phyloP scores from a whole-genome alignment of 2,888 invertebrate genomes.

The Eutolmus rufibarbis region DNA sequence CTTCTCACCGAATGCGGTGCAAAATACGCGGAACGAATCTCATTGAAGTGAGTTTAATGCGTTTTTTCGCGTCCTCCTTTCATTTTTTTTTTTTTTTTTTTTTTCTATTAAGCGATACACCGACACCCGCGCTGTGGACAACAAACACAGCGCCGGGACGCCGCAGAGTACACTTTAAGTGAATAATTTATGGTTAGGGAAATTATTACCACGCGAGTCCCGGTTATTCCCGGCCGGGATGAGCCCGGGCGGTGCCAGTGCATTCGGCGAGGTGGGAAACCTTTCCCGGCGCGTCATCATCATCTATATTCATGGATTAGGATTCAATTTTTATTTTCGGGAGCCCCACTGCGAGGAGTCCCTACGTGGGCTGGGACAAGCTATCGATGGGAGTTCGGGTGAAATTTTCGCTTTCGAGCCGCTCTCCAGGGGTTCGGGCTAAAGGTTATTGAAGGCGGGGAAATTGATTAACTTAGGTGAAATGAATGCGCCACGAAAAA shows the following conservation, averaged over 20 bases:
- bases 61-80: slow-evolving; percentile 10
- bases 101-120: slow-evolving; percentile 18
- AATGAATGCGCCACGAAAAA: slow-evolving; percentile 6
- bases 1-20: slow-evolving; percentile 10
- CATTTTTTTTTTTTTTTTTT: slow-evolving; percentile 26
- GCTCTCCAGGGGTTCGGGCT: background rate
- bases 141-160: background rate
- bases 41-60: slow-evolving; percentile 44
- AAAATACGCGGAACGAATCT: slow-evolving; percentile 45
- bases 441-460: background rate
- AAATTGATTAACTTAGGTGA: slow-evolving; percentile 25
- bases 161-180: slow-evolving; percentile 35
- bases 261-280: background rate
- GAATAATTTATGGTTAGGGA: slow-evolving; percentile 44
- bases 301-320: slow-evolving; percentile 64
- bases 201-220: slow-evolving; percentile 36
- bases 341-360: background rate
- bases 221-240: background rate
- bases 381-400: background rate
- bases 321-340: slow-evolving; percentile 61
- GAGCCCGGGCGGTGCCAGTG: background rate
- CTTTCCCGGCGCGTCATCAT: slow-evolving; percentile 55
- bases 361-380: background rate
- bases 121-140: background rate
- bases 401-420: background rate